Percentiles rank a stretch among this genome's conserved stretches.
These are phyloP conservation scores for Phylloscopus collybita DNA, from an alignment of 2,797 vertebrate species.

Conservation along the genomic window DNA sequence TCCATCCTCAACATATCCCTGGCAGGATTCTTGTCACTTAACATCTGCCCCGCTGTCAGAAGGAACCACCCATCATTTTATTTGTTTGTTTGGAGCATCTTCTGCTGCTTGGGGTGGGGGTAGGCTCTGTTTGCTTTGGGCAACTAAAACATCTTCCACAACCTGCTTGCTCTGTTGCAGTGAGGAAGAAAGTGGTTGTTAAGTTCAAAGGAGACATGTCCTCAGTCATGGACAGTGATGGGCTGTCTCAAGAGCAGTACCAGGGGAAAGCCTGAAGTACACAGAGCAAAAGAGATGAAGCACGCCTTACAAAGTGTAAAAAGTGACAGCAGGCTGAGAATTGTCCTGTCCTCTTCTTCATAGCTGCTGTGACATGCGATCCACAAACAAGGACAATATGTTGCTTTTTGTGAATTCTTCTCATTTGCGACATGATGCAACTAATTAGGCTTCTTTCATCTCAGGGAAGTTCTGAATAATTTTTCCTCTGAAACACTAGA, in stretches of 20 bases:
- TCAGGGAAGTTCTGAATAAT: background rate
- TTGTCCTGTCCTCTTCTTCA: background rate
- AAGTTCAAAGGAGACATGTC: background rate
- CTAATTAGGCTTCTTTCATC: background rate
- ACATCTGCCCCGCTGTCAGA: slow-evolving; percentile 12
- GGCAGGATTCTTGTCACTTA: slow-evolving; percentile 15
- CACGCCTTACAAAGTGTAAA: background rate
- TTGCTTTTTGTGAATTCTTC: background rate
- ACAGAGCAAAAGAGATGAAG: background rate
- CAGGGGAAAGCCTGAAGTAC: background rate
- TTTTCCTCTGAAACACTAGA: background rate
- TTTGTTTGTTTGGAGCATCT: background rate
- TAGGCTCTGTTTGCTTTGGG: background rate
- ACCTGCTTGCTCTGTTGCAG: background rate
- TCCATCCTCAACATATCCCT: background rate
- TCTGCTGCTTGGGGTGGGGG: background rate
- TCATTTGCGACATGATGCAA: background rate
- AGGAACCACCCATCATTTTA: background rate
- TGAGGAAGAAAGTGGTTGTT: background rate
- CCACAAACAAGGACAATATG: background rate
- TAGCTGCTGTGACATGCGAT: background rate
- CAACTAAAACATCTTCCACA: background rate
- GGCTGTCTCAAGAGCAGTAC: background rate
- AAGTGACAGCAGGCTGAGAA: background rate
- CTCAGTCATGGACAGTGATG: background rate